Conservation (phyloP, 2,888 invertebrate species). For the Dastarcus helophoroides region DNA sequence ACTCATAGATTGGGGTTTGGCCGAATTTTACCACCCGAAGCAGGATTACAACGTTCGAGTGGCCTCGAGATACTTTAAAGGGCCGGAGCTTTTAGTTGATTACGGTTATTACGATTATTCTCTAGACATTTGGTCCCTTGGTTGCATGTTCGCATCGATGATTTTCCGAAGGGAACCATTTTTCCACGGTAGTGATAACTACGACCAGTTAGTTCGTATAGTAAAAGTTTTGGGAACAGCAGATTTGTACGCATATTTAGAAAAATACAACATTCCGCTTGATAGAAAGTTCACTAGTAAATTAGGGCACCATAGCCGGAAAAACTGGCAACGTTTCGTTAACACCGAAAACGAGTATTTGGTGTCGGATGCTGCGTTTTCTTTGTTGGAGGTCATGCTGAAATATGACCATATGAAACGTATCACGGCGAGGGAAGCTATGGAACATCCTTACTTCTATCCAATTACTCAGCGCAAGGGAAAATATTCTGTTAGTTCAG, state of each 20-base stretch:
- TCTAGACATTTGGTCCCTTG: conserved; percentile 35
- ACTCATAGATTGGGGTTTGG: conserved; percentile 35
- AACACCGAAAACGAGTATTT: conserved; percentile 34
- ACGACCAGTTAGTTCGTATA: conserved; percentile 32
- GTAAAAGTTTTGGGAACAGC: conserved; percentile 32
- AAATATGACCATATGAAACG: conserved; percentile 33
- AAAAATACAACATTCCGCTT: conserved; percentile 31
- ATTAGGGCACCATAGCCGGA: conserved; percentile 27
- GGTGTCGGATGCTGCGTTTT: conserved; percentile 30
- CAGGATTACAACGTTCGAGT: conserved; percentile 35
- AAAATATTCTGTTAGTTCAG: conserved; percentile 7
- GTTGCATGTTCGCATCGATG: conserved; percentile 36
- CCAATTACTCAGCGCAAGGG: conserved; percentile 12
- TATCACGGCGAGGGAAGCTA: conserved; percentile 31
- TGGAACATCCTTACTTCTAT: conserved; percentile 32
- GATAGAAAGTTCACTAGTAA: conserved; percentile 22
- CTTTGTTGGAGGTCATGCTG: conserved; percentile 30
- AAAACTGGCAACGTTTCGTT: conserved; percentile 34
- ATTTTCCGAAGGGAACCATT: conserved; percentile 35
- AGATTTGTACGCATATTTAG: conserved; percentile 28
- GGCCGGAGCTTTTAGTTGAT: conserved; percentile 34
- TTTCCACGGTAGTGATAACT: conserved; percentile 33
- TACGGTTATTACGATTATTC: conserved; percentile 36
- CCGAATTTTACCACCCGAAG: conserved; percentile 35
- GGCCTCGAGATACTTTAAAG: conserved; percentile 35